Conservation (phyloP, 2,113 vertebrate genomes). For the Brevimyrus niger region DNA sequence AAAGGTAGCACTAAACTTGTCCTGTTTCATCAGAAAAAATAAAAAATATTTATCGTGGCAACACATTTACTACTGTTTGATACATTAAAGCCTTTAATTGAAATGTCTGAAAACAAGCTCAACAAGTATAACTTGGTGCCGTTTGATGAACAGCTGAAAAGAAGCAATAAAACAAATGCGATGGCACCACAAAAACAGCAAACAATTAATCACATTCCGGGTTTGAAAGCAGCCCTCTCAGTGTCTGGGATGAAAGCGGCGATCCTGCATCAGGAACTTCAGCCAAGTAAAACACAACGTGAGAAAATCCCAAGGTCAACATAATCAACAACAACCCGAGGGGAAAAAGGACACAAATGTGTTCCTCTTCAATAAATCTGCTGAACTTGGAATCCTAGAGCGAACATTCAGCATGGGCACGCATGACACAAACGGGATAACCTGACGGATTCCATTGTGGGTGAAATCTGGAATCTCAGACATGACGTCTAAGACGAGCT, state of each 20-base stretch:
- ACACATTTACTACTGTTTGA: background rate
- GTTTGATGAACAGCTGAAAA: background rate
- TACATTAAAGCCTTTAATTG: background rate
- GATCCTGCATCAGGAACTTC: background rate
- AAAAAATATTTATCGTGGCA: background rate
- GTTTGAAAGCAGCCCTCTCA: background rate
- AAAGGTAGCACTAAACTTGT: background rate
- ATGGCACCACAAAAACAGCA: background rate
- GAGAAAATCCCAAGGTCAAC: background rate
- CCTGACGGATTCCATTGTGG: background rate
- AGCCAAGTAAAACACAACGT: background rate
- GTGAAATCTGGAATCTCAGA: background rate
- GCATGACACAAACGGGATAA: background rate
- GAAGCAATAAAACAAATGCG: background rate
- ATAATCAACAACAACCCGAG: too few species aligned
- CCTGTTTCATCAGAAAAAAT: background rate
- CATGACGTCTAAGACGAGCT: background rate
- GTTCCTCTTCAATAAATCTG: background rate
- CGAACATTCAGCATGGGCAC: background rate
- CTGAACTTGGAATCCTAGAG: background rate
- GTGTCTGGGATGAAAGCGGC: background rate
- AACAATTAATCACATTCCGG: background rate
- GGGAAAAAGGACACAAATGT: background rate
- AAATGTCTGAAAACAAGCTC: background rate
- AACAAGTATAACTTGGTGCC: background rate